Base-by-base conservation (phyloP, 2,113 vertebrate species). In the Eupsittula cactorum region DNA sequence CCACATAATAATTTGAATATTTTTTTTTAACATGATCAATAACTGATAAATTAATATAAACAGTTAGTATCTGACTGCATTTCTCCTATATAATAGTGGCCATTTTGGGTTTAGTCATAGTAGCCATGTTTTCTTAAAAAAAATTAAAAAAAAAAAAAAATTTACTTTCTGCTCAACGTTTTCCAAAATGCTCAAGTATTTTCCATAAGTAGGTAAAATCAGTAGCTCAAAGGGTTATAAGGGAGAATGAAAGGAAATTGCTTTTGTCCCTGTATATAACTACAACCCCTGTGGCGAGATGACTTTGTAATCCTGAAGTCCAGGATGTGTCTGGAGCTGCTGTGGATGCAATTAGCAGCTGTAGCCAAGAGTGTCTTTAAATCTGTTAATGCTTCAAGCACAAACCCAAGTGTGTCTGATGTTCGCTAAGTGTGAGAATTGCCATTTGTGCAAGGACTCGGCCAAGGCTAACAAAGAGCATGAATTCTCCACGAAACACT, bases 281-380 rank as follows among this genome's bases (percentile, higher is more conserved):
- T 37, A 18, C 13, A 78, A 0, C 9, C 10, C 16, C 6, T 0
- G 0, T 55, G 14, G 4, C 65, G n/a, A 64, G 35, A 47, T 37
- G 28, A 20, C 12, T 64, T 90, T 64, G 16, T 52, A 65, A 39
- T 49, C 24, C 23, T 75, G 13, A 78, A 62, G 20, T 31, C 35
- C 8, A 44, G 44, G 23, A 21, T 62, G 13, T 46, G 6, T 60
- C 33, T 82, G 41, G 23, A 39, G 41, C 18, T 86, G 31, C 80
- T 63, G 16, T 41, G 69, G n/a, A 23, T 57, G 46, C 44, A 70
- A 28, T 35, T 11, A 80, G 69, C 63, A 73, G 27, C 20, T 76
- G 27, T 25, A 63, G 41, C 46, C 33, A 62, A 37, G 9, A 25
- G 13, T 18, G 29, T 57, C 47, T 77, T 55, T 15, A 59, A 75